phyloP scores from a whole-genome alignment of 1,140 invertebrate species.

The Lepidurus couesii region DNA sequence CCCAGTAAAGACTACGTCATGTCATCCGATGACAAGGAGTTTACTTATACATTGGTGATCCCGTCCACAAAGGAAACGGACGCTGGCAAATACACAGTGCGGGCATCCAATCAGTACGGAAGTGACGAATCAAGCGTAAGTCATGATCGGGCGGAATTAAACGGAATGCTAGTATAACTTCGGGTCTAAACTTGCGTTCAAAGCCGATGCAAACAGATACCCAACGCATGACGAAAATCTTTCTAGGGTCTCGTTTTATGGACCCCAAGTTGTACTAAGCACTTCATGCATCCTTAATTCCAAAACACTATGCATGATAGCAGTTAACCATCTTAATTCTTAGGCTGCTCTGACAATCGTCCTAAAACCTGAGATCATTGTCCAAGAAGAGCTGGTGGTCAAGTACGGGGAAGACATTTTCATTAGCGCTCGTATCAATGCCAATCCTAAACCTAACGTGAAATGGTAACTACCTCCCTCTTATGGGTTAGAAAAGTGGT shows the following conservation, averaged over 20 bases:
- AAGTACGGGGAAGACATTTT: slow-evolving; percentile 63
- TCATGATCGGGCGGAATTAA: background rate
- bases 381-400: slow-evolving; percentile 62
- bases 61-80: slow-evolving; percentile 43
- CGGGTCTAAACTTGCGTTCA: too few relatives aligned
- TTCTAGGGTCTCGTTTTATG: too few relatives aligned
- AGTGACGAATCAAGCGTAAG: slow-evolving; percentile 41
- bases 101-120: slow-evolving; percentile 53
- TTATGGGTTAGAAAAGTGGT: slow-evolving; percentile 41
- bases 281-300: too few relatives aligned
- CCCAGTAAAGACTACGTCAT: slow-evolving; percentile 34
- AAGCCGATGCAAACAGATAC: too few relatives aligned
- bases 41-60: slow-evolving; percentile 53
- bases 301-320: background rate
- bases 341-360: slow-evolving; percentile 65
- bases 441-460: slow-evolving; percentile 71
- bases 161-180: too few relatives aligned
- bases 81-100: slow-evolving; percentile 51
- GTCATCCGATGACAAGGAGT: slow-evolving; percentile 30
- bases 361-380: slow-evolving; percentile 65
- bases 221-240: too few relatives aligned
- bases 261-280: too few relatives aligned
- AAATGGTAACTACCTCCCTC: slow-evolving; percentile 55
- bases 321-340: slow-evolving; percentile 27
- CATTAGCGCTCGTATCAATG: slow-evolving; percentile 63